A percentile compares a stretch with the other conserved stretches of the same genome.
Conservation (phyloP, 2,888 invertebrate species). For the Drosophila anceps region DNA sequence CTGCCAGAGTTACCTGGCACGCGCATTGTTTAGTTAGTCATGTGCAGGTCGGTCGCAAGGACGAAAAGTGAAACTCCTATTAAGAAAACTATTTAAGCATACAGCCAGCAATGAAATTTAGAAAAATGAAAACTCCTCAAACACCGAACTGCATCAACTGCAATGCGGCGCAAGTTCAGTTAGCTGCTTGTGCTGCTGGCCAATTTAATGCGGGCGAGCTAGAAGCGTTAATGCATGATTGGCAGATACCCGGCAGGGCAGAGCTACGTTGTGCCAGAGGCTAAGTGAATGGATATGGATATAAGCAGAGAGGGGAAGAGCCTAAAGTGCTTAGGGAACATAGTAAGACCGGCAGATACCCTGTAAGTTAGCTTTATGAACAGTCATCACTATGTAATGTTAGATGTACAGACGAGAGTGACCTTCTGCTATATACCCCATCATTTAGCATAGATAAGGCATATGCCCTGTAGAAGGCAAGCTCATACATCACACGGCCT, state of each 20-base stretch:
- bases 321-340: not conserved
- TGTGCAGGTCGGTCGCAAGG: slow-evolving; percentile 8
- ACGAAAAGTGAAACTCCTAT: not conserved
- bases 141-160: not conserved
- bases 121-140: not conserved
- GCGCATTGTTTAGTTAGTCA: slow-evolving; percentile 37
- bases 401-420: too few relatives aligned
- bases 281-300: too few relatives aligned
- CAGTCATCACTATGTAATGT: too few relatives aligned
- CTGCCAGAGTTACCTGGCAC: not conserved
- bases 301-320: not conserved
- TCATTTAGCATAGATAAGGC: not conserved
- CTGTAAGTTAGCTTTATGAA: too few relatives aligned
- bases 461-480: not conserved
- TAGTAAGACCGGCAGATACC: not conserved
- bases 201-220: not conserved
- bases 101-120: not conserved
- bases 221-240: not conserved
- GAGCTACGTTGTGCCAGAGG: not conserved
- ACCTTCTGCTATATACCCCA: not conserved
- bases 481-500: not conserved
- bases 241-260: not conserved
- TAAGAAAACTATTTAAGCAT: not conserved
- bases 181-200: slow-evolving; percentile 3
- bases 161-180: slow-evolving; percentile 13